Base-by-base conservation (phyloP, 1,140 invertebrate genomes). In the Cotesia typhae region DNA sequence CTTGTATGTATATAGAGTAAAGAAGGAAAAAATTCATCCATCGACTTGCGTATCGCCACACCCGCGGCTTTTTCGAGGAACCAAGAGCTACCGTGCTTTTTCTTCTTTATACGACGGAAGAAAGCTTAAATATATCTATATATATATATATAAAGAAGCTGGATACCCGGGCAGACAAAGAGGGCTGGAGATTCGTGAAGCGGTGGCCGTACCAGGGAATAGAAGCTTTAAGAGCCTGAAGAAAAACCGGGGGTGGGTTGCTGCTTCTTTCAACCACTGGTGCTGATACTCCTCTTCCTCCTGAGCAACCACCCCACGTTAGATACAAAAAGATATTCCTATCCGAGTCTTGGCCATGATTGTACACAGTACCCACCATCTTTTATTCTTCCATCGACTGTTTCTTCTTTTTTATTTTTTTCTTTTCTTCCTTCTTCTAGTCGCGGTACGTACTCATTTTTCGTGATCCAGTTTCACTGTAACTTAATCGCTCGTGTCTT, bases 281-380 rank as follows among this genome's bases (percentile, higher is more conserved):
- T 47, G 41, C 10, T 47, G 41, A 47, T 47, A 10, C 41, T 47
- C 6, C 41, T 47, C 28, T 28, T 28, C 28, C 28, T 28, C 28
- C 28, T 1, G 1, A 28, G 28, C 28, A 28, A 28, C 28, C 28
- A 28, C 28, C 28, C 28, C 51, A 55, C 70, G 66, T 72, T 75
- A 63, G 69, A 75, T 74, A 67, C 52, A 75, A 75, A 75, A 73
- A 75, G 70, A 75, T 75, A 75, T 72, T 72, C 72, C 72, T 2
- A 28, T 71, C 71, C 59, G 70, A 55, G 55, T 69, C 63, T 35
- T 64, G 60, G 61, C 67, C 72, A 73, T 70, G 67, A 73, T 69
- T 70, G 63, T 41, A 60, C 63, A 73, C 60, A 28, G 60, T 52
- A 63, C 41, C 17, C 59, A 20, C 55, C 5, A n/a, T 28, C 36